Conservation (phyloP, 2,888 invertebrate genomes). For the Melinaea marsaeus region DNA sequence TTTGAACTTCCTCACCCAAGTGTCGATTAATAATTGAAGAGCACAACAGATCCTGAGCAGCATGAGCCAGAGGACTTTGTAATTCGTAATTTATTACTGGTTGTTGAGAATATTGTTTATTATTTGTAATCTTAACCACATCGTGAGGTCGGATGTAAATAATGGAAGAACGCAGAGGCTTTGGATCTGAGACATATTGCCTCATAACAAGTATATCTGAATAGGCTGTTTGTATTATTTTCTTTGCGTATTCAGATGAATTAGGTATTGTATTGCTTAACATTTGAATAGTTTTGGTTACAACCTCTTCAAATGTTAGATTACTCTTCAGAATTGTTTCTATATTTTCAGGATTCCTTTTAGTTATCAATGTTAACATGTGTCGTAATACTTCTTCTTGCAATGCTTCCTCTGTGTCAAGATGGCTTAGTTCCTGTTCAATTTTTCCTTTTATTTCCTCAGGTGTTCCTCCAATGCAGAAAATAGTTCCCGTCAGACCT, state of each 20-base stretch:
- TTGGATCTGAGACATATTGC: constrained; percentile 28
- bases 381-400: constrained; percentile 47
- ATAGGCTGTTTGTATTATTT: constrained; percentile 44
- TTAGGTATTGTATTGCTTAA: constrained; percentile 46
- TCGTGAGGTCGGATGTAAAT: constrained; percentile 37
- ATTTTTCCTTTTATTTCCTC: constrained; percentile 41
- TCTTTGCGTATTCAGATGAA: constrained; percentile 50
- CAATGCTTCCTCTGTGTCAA: constrained; percentile 39
- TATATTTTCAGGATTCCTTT: constrained; percentile 23
- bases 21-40: neutral
- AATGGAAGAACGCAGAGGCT: constrained; percentile 39
- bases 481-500: constrained; percentile 53
- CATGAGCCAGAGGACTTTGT: neutral
- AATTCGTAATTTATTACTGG: constrained; percentile 36
- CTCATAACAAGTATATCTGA: constrained; percentile 36
- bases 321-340: constrained; percentile 26
- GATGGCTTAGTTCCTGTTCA: constrained; percentile 38
- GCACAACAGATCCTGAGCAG: neutral
- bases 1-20: neutral
- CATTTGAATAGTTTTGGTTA: constrained; percentile 40
- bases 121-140: constrained; percentile 29
- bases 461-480: constrained; percentile 49
- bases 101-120: constrained; percentile 38
- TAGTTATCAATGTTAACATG: constrained; percentile 46
- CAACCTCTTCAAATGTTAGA: constrained; percentile 43